phyloP scores from a whole-genome alignment of 2,888 invertebrate species.

The Thymelicus sylvestris region DNA sequence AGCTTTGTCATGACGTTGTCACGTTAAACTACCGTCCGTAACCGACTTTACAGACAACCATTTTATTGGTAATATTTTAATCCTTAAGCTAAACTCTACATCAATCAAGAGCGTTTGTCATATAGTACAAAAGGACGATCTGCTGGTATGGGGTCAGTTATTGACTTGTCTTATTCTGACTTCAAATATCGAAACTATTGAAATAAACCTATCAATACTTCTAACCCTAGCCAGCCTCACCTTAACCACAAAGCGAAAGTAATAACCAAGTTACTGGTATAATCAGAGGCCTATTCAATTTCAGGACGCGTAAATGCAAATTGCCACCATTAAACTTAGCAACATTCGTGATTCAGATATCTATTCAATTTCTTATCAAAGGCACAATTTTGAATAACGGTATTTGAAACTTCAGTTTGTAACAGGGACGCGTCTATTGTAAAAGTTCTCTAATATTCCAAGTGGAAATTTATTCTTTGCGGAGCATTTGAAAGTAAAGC shows the following conservation, averaged over 20 bases:
- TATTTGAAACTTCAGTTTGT: conserved; percentile 67
- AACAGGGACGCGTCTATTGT: conserved; percentile 69
- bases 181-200: background rate
- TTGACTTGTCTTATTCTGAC: background rate
- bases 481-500: conserved; percentile 68
- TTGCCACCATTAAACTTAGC: conserved; percentile 48
- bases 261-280: conserved; percentile 30
- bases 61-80: no score
- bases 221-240: conserved; percentile 8
- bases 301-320: conserved; percentile 38
- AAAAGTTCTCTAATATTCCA: conserved; percentile 76
- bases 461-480: conserved; percentile 75
- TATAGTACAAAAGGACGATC: no score
- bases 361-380: conserved; percentile 77
- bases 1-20: no score
- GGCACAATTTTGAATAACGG: conserved; percentile 75
- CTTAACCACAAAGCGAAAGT: conserved; percentile 30
- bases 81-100: no score
- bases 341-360: conserved; percentile 66
- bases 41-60: no score
- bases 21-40: no score
- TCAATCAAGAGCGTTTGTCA: no score
- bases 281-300: conserved; percentile 34
- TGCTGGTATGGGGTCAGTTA: no score
- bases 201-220: conserved; percentile 18